Evolutionary conservation across 2,113 vertebrate genomes (phyloP).

Genomic region (Lathamus discolor): DNA sequence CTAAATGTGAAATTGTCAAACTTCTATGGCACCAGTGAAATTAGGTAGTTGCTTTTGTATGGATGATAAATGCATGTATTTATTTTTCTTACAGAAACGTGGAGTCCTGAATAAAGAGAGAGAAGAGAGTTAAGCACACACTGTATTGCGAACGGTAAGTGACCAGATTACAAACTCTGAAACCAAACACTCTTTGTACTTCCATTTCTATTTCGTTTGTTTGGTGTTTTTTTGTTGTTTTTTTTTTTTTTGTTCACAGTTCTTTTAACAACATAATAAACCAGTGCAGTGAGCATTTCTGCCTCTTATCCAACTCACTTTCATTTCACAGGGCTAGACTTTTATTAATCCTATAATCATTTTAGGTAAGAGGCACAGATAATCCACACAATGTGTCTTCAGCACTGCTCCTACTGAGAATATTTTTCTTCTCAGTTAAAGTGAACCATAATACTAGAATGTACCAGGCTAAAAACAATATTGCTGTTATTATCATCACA

Average conservation of each 20-base stretch:
- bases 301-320: slow-evolving; percentile 29
- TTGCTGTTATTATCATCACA: neutral
- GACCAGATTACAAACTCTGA: neutral
- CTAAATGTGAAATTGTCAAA: neutral
- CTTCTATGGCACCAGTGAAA: neutral
- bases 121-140: slow-evolving; percentile 30
- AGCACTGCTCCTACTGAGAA: neutral
- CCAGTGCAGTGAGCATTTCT: neutral
- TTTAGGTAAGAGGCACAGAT: slow-evolving; percentile 51
- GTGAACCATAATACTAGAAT: neutral
- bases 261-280: slow-evolving; percentile 2
- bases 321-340: slow-evolving; percentile 48
- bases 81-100: slow-evolving; percentile 65
- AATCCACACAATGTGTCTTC: slow-evolving; percentile 41
- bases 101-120: slow-evolving; percentile 48
- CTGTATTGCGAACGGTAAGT: slow-evolving; percentile 71
- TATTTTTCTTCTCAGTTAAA: neutral
- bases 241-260: neutral
- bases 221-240: neutral
- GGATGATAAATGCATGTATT: neutral
- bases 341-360: slow-evolving; percentile 67
- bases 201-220: neutral
- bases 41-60: neutral
- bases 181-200: neutral
- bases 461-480: neutral